Base-by-base conservation (phyloP, 2,888 invertebrate genomes). In the Catocala nupta region DNA sequence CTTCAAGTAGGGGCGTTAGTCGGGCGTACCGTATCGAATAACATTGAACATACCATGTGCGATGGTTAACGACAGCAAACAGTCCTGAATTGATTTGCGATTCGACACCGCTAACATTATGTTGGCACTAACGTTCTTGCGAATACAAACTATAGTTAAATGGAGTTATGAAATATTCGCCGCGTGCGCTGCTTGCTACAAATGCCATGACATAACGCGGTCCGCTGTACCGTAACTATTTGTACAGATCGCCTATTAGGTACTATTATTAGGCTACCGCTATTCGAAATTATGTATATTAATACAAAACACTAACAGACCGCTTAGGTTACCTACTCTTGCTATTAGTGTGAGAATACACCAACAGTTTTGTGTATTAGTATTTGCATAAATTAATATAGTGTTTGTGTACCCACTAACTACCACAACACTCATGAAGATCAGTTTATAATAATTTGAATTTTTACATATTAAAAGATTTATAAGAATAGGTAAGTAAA, bases 141-240 rank as follows among this genome's bases (percentile, higher is more conserved):
- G 83, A 83, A 87, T 87, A 84, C 82, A 82, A 87, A 86, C 77
- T 80, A 78, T 82, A 76, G 71, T 81, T 80, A 74, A 82, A 77
- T 59, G 59, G 68, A 68, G 81, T 89, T 89, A 88, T 83, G 88
- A 87, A 90, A 90, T 81, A 77, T 85, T 82, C 71, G 75, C 56
- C 70, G 73, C 68, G 45, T 65, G 59, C 62, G 63, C 70, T 60
- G 65, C 59, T 72, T 70, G 73, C 80, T 82, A 80, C 79, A 78
- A 83, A 82, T 85, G 82, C 81, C 82, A 81, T 83, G 83, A 82
- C 78, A 81, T 79, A 77, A 75, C 72, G 64, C 70, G 59, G 72
- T 68, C 71, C 73, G 66, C 61, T 73, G 70, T 68, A 61, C 68
- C 70, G 71, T 77, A 77, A 74, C 72, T 56, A 75, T 72, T 62